Evolutionary conservation across 2,797 vertebrate species (phyloP), one percentile per base, ranked within the genome.

Genomic region (Synaphobranchus kaupii): DNA sequence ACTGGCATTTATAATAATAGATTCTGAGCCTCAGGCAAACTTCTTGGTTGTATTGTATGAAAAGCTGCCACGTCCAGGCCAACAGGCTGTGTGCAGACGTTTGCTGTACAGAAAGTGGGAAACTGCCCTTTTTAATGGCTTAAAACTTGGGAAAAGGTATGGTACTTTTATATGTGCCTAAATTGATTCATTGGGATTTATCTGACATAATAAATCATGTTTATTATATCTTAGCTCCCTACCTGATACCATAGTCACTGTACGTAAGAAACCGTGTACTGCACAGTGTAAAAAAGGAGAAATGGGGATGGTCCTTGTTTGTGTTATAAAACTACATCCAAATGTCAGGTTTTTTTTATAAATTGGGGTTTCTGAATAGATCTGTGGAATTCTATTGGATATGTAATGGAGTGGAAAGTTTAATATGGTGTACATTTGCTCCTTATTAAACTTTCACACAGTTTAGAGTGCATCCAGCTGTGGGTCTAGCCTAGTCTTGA

Each of bases 121-220:
- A 52, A 48, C 81, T 56, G 28, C n/a, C 39, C 39, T 60, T 87
- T 60, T 87, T 20, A 71, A 60, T 56, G 44, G 80, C 82, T 63
- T 54, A 20, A 60, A 31, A 44, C 12, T 9, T 84, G 86, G 50
- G 48, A 54, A 56, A 13, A 54, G 66, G 54, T 81, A 47, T 52
- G 83, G 54, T 44, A 48, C 25, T 44, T 39, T 63, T 89, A 4
- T 58, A 17, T 60, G 48, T 63, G 52, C 34, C 54, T 76, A 83
- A 83, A 83, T 83, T 83, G 12, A 83, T 83, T 83, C 28, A 83
- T 83, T 31, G 47, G 13, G 25, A 28, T 31, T 56, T 83, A 56
- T 28, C 4, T 56, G 50, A 83, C 28, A 83, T 34, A 31, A 39
- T 17, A 34, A 39, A 83, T 28, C 17, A 50, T 20, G 8, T 25